Evolutionary conservation across 2,888 invertebrate species (phyloP).

Genomic region (Eristalinus aeneus): DNA sequence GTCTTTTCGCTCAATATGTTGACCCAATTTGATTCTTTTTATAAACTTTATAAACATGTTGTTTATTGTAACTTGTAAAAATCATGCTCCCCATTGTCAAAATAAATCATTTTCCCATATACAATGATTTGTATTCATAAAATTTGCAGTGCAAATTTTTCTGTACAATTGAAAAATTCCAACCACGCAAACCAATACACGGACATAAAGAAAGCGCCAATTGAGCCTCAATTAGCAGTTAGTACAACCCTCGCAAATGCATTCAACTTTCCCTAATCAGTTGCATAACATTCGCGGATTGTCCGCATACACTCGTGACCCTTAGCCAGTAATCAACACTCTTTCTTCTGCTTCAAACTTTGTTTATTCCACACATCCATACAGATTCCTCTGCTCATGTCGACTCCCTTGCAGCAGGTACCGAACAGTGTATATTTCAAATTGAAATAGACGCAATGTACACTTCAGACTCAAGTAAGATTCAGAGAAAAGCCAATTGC

Average conservation of each 20-base stretch:
- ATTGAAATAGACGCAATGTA: slow-evolving; percentile 45
- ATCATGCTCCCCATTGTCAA: no score
- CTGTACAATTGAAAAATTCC: background rate
- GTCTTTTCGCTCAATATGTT: no score
- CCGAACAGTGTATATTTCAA: slow-evolving; percentile 18
- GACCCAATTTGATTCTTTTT: no score
- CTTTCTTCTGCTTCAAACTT: background rate
- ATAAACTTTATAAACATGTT: no score
- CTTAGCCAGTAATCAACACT: background rate
- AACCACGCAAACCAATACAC: background rate
- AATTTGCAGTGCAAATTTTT: background rate
- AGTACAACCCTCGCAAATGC: background rate
- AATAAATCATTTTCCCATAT: no score
- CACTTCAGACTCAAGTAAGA: background rate
- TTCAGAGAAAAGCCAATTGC: background rate
- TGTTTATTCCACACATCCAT: background rate
- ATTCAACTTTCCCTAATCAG: background rate
- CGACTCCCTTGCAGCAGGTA: slow-evolving; percentile 10
- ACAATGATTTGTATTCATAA: no score
- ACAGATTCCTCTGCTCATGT: background rate
- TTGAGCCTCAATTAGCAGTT: background rate
- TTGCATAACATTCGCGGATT: background rate
- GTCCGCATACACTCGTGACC: background rate
- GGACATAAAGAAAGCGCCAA: background rate
- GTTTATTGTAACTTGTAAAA: no score